phyloP scores from a whole-genome alignment of 2,888 invertebrate genomes.

The Oegoconia quadripuncta region DNA sequence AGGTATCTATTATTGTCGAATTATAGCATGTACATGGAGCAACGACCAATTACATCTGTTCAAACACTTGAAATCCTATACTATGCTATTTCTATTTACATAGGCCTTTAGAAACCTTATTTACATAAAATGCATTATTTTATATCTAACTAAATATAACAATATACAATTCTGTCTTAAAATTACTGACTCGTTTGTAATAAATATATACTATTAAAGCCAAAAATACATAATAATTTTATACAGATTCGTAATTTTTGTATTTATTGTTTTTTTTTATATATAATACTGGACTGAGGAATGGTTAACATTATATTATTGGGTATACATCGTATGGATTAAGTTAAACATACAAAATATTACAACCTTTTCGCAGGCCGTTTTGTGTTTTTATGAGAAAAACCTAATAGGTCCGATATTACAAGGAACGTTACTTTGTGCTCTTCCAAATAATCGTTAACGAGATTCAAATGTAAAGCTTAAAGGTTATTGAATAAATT shows the following conservation, averaged over 20 bases:
- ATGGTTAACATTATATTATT: conserved; percentile 44
- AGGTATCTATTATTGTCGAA: not conserved
- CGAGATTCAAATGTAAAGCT: conserved; percentile 32
- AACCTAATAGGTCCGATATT: conserved; percentile 11
- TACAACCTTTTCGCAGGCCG: conserved; percentile 20
- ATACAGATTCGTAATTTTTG: conserved; percentile 21
- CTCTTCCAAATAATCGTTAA: conserved; percentile 14
- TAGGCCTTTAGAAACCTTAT: no score
- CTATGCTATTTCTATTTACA: conserved; percentile 15
- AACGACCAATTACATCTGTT: not conserved
- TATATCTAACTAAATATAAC: conserved; percentile 27
- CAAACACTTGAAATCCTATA: not conserved
- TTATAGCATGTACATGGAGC: not conserved
- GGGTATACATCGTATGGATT: conserved; percentile 11
- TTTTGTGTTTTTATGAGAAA: conserved; percentile 32
- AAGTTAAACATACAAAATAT: not conserved
- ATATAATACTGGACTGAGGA: conserved; percentile 61
- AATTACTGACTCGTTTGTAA: conserved; percentile 71
- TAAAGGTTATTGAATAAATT: not conserved
- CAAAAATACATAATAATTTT: conserved; percentile 45
- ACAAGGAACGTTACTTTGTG: conserved; percentile 1
- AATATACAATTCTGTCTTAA: conserved; percentile 36
- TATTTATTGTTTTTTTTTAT: conserved; percentile 29
- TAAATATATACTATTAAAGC: conserved; percentile 64
- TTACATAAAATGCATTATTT: conserved; percentile 27